A percentile compares a stretch with the other conserved stretches of the same genome.
Conservation (phyloP, 1,140 invertebrate genomes). For the Adelges cooleyi region DNA sequence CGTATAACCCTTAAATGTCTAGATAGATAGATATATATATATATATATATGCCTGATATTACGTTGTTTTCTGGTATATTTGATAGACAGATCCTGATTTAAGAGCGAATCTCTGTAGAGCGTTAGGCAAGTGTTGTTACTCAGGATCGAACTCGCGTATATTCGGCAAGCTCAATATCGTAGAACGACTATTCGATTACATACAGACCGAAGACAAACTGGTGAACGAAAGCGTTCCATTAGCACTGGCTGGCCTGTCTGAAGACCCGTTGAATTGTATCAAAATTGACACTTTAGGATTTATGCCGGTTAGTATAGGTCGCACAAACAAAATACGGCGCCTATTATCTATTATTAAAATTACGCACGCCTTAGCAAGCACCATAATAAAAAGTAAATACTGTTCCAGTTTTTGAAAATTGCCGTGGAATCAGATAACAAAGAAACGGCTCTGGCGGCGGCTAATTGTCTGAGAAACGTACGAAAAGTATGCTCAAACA, state of each 20-base stretch:
- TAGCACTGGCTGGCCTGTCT: background rate
- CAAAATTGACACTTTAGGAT: background rate
- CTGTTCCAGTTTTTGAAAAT: background rate
- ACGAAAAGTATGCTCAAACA: background rate
- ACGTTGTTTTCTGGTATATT: no score
- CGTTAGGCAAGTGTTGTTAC: slow-evolving; percentile 2
- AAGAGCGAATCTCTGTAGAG: slow-evolving; percentile 1
- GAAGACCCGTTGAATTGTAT: slow-evolving; percentile 3
- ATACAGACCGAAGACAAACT: background rate
- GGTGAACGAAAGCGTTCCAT: background rate
- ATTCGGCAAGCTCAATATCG: background rate
- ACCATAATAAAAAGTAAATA: no score
- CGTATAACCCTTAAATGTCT: no score
- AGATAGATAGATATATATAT: no score
- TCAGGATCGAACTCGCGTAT: background rate
- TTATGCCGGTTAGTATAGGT: background rate
- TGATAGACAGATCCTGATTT: background rate
- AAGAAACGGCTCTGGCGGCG: background rate
- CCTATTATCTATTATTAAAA: no score
- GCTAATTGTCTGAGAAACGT: background rate
- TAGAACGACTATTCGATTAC: background rate
- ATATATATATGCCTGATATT: no score
- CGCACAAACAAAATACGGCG: no score
- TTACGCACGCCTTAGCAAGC: no score
- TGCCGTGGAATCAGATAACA: background rate